Base-by-base conservation (phyloP, 1,140 invertebrate species). In the Drosophila nasuta region DNA sequence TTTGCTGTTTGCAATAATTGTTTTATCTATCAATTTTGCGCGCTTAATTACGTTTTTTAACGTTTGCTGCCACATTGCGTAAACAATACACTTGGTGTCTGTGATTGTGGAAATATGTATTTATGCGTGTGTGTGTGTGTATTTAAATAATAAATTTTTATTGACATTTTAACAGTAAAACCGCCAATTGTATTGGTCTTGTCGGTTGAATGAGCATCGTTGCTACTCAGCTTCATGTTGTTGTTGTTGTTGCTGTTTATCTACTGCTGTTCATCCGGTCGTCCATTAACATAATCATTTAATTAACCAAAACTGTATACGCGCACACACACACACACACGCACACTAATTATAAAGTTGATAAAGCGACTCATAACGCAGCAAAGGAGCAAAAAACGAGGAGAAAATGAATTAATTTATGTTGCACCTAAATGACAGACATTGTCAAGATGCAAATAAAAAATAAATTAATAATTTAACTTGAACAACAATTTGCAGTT, bases 281-380 rank as follows among this genome's bases (percentile, higher is more conserved):
- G 85, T 89, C 80, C 85, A 88, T 89, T 88, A 88, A 88, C 85
- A 88, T 88, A 88, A 88, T 88, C 83, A 88, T 88, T 88, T 88
- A 88, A 88, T 88, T 88, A 88, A 89, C 83, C 83, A 88, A 87
- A 88, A 80, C 65, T 77, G 72, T 57, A 82, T 54, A 79, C 72
- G 17, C 46, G 65, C 25, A 56, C 43, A 57, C 68, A 57, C 68
- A 62, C 45, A 60, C 7, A 41, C 10, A 41, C 7, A 41, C 38
- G 3, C 51, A 64, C 38, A 77, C 77, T 77, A 70, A 69, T 75
- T 82, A 67, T 62, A 81, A 69, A 76, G 75, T 79, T 68, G 76
- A 83, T 80, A 77, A 80, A 70, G 60, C 60, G 43, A 48, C 56
- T 58, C 73, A 64, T 43, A 57, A 49, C 43, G 48, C 46, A 52